phyloP scores from a whole-genome alignment of 2,888 invertebrate genomes.

The Noctua fimbriata region DNA sequence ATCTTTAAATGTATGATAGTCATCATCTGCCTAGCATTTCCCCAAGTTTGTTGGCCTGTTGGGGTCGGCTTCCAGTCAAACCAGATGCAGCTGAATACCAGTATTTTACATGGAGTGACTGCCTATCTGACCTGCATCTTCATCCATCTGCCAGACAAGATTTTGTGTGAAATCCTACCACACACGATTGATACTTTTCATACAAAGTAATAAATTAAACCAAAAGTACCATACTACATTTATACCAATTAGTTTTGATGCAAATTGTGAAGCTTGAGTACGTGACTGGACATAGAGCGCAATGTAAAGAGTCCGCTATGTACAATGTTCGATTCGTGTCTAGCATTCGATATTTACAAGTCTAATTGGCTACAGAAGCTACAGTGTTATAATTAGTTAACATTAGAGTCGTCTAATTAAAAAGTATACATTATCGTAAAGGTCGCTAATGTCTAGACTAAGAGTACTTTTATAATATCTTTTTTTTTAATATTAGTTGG shows the following conservation, averaged over 20 bases:
- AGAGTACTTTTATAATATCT: background rate
- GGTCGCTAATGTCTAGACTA: conserved; percentile 16
- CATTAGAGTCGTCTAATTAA: background rate
- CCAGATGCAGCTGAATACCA: background rate
- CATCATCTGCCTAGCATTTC: background rate
- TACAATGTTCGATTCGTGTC: background rate
- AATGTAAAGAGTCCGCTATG: background rate
- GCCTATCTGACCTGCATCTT: background rate
- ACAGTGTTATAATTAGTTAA: background rate
- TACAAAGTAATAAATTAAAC: background rate
- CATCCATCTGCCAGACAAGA: background rate
- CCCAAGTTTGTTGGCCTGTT: background rate
- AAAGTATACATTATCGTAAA: background rate
- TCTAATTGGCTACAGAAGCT: background rate
- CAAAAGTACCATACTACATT: background rate
- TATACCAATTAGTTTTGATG: background rate
- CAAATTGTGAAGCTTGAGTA: background rate
- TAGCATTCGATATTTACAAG: background rate
- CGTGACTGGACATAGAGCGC: background rate
- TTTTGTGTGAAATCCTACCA: background rate
- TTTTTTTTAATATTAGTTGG: background rate
- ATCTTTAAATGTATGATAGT: background rate
- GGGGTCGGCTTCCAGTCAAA: background rate
- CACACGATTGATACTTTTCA: background rate
- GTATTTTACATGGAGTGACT: background rate